Base-by-base conservation (phyloP, 1,140 invertebrate genomes). In the Battus philenor region DNA sequence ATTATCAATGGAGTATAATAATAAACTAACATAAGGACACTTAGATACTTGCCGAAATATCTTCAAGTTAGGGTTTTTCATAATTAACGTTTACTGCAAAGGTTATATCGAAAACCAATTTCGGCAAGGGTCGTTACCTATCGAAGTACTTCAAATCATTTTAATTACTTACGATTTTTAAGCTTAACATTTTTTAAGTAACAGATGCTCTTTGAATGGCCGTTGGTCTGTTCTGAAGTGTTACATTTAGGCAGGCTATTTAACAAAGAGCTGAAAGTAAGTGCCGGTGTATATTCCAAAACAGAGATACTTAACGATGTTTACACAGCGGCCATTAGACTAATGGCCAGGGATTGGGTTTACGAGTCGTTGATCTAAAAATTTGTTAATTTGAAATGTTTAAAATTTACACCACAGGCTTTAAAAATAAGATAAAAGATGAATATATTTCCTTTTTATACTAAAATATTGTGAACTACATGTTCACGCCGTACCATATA, bases 71-170 rank as follows among this genome's bases (percentile, higher is more conserved):
- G n/a, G n/a, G n/a, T n/a, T n/a, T n/a, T n/a, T n/a, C n/a, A n/a
- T n/a, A n/a, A n/a, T n/a, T n/a, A n/a, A n/a, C n/a, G n/a, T n/a
- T 36, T 18, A 36, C 11, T 36, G 10, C 17, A 11, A 36, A 20
- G 33, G 33, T 20, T 36, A 36, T 36, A 36, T 36, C 33, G 33
- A 36, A 36, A 18, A 20, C n/a, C 33, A 36, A 20, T 20, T 36
- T 20, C 33, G 16, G 11, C 15, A 36, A 36, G 33, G 33, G 33
- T 17, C 33, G 17, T 36, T 36, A 4, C n/a, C 7, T 36, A 18
- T 36, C 20, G 20, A 18, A 22, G 7, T 20, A 20, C 3, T 36
- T 17, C 20, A 4, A 22, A 36, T 36, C 12, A 8, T 9, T 10
- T 36, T 11, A 36, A 36, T 36, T 36, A 20, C 33, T 36, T 20